These are phyloP conservation scores for Chelonia mydas DNA, from an alignment of 2,797 vertebrate species.

Conservation along the genomic window DNA sequence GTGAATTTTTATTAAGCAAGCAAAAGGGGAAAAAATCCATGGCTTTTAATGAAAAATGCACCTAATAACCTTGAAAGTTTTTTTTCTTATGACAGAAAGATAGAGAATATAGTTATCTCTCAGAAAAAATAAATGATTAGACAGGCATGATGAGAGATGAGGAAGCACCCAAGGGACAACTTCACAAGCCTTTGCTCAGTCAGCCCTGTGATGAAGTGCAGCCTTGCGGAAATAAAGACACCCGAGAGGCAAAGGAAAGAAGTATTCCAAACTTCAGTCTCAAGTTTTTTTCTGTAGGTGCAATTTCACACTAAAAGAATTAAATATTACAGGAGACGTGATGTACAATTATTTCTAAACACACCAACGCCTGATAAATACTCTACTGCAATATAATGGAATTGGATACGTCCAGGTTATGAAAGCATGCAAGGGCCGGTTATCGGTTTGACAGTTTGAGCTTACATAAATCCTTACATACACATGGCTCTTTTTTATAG, in stretches of 20 bases:
- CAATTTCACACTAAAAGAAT: not conserved
- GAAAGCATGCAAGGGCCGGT: not conserved
- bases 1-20: not conserved
- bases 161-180: constrained; percentile 54
- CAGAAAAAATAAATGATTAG: constrained; percentile 55
- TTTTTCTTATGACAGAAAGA: constrained; percentile 26
- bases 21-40: not conserved
- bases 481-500: not conserved
- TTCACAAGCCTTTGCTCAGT: constrained; percentile 57
- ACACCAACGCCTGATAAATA: not conserved
- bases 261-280: not conserved
- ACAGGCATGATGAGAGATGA: constrained; percentile 52
- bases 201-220: constrained; percentile 53
- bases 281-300: not conserved
- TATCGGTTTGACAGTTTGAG: not conserved
- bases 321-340: not conserved
- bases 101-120: constrained; percentile 18
- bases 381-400: not conserved
- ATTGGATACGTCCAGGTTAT: not conserved
- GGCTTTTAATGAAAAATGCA: not conserved
- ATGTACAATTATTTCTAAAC: not conserved
- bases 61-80: constrained; percentile 35
- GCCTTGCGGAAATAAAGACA: constrained; percentile 69
- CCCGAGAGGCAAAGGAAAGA: constrained; percentile 36
- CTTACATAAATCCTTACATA: not conserved